These are phyloP conservation scores for Aotus griseimembra DNA, from an alignment of 2,797 vertebrate genomes.

Conservation along the genomic window DNA sequence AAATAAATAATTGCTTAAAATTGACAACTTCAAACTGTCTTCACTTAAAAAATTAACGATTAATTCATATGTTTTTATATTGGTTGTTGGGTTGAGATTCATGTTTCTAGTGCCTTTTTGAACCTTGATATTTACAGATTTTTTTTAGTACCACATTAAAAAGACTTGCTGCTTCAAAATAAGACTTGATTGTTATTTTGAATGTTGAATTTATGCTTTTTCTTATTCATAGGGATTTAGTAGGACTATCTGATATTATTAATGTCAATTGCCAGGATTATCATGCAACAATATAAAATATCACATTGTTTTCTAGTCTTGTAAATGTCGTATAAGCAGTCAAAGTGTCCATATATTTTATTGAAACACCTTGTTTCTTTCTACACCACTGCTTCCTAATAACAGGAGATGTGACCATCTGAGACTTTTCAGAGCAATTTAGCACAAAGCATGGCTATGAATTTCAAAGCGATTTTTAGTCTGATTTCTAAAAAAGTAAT, in stretches of 20 bases:
- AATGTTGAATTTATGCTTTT: constrained; percentile 5
- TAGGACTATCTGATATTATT: not conserved
- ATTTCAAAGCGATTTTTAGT: constrained; percentile 27
- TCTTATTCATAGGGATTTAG: not conserved
- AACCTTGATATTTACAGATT: not conserved
- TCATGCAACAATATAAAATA: not conserved
- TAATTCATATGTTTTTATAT: not conserved
- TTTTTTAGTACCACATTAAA: not conserved
- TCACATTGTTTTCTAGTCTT: not conserved
- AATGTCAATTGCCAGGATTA: not conserved
- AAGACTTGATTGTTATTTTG: not conserved
- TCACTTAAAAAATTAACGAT: not conserved
- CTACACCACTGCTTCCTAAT: not conserved
- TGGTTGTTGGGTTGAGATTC: not conserved
- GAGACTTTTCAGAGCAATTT: not conserved
- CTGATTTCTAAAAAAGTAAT: not conserved
- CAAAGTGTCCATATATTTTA: constrained; percentile 43
- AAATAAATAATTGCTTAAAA: not conserved
- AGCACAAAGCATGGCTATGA: not conserved
- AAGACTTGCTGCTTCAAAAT: not conserved
- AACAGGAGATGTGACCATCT: not conserved
- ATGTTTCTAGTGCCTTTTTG: not conserved
- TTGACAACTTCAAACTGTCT: not conserved
- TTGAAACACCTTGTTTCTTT: constrained; percentile 53
- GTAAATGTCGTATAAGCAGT: constrained; percentile 31